Percentiles rank a stretch among this genome's conserved stretches.
phyloP scores from a whole-genome alignment of 1,140 invertebrate species.

The Danaus melanippus region DNA sequence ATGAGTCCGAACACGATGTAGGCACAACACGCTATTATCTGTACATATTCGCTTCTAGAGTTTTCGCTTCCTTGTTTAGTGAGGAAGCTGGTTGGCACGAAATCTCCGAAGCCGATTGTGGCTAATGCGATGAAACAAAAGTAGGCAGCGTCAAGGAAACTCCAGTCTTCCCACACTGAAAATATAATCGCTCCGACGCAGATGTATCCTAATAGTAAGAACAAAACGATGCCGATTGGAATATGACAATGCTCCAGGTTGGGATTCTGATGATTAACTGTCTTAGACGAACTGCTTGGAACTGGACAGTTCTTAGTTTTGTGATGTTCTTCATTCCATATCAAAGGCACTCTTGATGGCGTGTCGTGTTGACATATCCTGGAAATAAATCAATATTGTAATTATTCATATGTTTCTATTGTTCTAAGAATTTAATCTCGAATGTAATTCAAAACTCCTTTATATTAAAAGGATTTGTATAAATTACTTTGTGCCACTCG shows the following conservation, averaged over 20 bases:
- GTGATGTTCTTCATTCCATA: constrained; percentile 69
- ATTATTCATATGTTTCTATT: too few species aligned
- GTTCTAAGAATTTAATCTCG: too few species aligned
- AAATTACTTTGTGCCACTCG: too few species aligned
- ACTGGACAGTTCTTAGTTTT: constrained; percentile 51
- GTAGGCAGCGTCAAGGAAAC: constrained; percentile 86
- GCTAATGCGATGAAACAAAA: constrained; percentile 91
- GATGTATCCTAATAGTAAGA: constrained; percentile 80
- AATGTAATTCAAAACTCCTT: too few species aligned
- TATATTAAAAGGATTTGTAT: too few species aligned
- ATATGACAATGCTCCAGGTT: constrained; percentile 73
- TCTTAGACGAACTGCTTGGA: constrained; percentile 42
- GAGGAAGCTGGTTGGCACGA: constrained; percentile 76
- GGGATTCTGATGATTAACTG: constrained; percentile 43
- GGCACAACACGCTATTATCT: constrained; percentile 87
- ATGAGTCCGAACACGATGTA: constrained; percentile 91
- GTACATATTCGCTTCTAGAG: constrained; percentile 76
- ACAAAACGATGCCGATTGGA: constrained; percentile 80
- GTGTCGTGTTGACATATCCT: constrained; percentile 78
- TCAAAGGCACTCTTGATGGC: constrained; percentile 80
- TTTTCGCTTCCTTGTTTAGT: constrained; percentile 70
- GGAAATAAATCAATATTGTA: constrained; percentile 24
- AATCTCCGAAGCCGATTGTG: constrained; percentile 90
- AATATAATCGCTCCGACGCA: constrained; percentile 81
- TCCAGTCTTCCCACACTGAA: constrained; percentile 83